Evolutionary conservation across 2,797 vertebrate species (phyloP), one percentile per base, ranked within the genome.

Genomic region (Cossypha niveicapilla): DNA sequence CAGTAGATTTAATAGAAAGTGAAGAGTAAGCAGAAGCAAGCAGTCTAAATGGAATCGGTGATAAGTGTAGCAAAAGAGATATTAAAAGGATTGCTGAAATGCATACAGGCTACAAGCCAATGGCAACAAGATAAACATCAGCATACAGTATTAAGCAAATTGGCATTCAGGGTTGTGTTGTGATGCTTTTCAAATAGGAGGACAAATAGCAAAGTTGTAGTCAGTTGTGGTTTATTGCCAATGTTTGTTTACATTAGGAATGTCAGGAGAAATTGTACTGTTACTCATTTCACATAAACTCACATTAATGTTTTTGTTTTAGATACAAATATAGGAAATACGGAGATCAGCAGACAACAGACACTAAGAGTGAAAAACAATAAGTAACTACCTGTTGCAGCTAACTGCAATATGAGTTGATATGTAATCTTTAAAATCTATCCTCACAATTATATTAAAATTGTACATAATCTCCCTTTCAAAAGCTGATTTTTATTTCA

Each of bases 291-390:
- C 37, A 57, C 51, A 37, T 71, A 53, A 84, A 82, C 70, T 81
- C 63, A 85, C 14, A 19, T 66, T 79, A 56, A 92, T 94, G 48
- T 76, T 96, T 86, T 88, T 87, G 53, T 54, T 97, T 92, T 97
- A 94, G 93, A 94, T 96, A 91, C 81, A 95, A 92, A 93, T 88
- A 51, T 83, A 95, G 67, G 50, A 95, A 72, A 78, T 68, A n/a
- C 0, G 39, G 75, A 93, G 78, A 94, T 82, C 57, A 85, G 65
- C 78, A 91, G 83, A 81, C 88, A 94, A 45, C 60, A 91, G 68
- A 63, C 39, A 81, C 72, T 88, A 65, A 82, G 65, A 91, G 13
- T 92, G 90, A 96, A 96, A 97, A 96, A 25, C 89, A 95, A 79
- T 91, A 94, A 96, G 89, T 96, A 94, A 92, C 87, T 91, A 88